Evolutionary conservation across 2,113 vertebrate species (phyloP).

Genomic region (Mungos mungo): DNA sequence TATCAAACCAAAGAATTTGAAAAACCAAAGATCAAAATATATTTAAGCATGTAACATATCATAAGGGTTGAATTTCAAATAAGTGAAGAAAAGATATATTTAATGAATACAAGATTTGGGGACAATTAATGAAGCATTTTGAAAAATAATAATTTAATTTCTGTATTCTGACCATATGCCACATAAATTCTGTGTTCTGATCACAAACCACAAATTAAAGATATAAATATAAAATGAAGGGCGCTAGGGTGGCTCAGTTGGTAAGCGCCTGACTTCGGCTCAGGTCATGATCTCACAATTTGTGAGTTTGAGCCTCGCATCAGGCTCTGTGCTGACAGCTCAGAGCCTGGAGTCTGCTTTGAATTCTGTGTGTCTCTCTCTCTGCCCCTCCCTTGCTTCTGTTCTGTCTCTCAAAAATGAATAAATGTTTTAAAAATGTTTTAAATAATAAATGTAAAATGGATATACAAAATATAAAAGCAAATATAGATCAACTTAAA

Average conservation of each 20-base stretch:
- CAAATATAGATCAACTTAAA: background rate
- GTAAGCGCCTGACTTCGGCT: too few relatives aligned
- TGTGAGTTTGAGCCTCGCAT: too few relatives aligned
- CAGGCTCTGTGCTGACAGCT: too few relatives aligned
- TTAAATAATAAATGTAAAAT: background rate
- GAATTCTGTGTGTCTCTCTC: too few relatives aligned
- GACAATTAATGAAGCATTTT: background rate
- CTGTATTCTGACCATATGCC: background rate
- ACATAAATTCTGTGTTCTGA: background rate
- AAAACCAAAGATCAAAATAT: background rate
- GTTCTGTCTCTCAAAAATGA: too few relatives aligned
- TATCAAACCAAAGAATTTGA: background rate
- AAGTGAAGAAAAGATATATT: background rate
- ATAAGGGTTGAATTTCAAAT: background rate
- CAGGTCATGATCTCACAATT: too few relatives aligned
- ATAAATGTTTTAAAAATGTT: too few relatives aligned
- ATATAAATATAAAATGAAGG: background rate
- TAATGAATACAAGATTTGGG: background rate
- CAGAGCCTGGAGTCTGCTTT: too few relatives aligned
- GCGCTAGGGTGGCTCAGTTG: too few relatives aligned
- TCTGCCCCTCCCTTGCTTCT: too few relatives aligned
- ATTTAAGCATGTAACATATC: background rate
- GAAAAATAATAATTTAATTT: background rate
- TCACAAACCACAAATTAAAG: background rate
- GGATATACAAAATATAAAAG: background rate